A percentile compares a stretch with the other conserved stretches of the same genome.
These are phyloP conservation scores for Patiria pectinifera DNA, from an alignment of 53 echinoderm and acorn worm species.

Conservation along the genomic window DNA sequence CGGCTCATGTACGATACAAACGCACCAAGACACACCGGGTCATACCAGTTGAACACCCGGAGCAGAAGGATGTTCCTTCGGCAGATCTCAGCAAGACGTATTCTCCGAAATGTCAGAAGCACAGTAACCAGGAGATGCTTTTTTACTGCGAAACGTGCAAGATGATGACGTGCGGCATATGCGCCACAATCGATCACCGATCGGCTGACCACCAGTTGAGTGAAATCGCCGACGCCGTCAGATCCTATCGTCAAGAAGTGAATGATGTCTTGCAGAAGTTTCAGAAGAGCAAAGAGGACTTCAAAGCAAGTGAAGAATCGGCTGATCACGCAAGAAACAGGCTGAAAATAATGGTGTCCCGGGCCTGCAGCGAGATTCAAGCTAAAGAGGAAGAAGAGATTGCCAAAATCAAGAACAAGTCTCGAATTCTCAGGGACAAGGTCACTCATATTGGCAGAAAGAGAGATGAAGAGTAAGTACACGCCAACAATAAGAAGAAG, in stretches of 20 bases:
- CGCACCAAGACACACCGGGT: not conserved
- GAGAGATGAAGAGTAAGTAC: not conserved
- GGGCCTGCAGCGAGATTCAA: not conserved
- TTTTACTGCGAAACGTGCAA: constrained; percentile 22
- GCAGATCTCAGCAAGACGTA: not conserved
- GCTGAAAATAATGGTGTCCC: not conserved
- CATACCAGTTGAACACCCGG: not conserved
- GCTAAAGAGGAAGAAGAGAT: not conserved
- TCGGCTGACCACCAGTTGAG: not conserved
- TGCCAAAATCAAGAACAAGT: not conserved
- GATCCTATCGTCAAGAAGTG: not conserved
- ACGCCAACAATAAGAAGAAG: not conserved
- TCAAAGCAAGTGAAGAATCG: not conserved
- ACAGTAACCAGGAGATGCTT: not conserved
- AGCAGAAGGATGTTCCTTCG: not conserved
- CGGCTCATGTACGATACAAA: not conserved
- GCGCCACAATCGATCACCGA: not conserved
- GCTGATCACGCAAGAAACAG: not conserved
- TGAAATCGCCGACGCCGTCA: not conserved
- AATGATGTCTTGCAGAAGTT: not conserved
- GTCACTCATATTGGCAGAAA: not conserved
- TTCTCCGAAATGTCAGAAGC: not conserved
- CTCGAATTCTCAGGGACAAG: not conserved
- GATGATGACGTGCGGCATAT: not conserved
- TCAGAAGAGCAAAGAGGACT: constrained; percentile 4